Percentiles rank a stretch among this genome's conserved stretches.
Evolutionary conservation across 2,797 vertebrate species (phyloP).

Genomic region (Malacoctenus gilli): DNA sequence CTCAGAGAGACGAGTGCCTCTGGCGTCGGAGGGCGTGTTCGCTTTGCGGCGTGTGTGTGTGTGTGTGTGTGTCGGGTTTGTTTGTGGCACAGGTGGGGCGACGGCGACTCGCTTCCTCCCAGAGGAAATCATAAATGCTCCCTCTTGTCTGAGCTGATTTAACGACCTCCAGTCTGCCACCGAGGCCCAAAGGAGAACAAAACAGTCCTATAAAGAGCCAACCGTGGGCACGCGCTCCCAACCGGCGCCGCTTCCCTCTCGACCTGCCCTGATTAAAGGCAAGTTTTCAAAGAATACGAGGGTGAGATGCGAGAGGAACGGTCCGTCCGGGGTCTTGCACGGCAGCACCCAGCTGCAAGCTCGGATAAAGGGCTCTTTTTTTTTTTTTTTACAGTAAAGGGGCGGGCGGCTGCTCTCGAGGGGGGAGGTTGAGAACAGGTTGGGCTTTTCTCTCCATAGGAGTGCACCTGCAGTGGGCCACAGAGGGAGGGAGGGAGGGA

Average conservation of each 20-base stretch:
- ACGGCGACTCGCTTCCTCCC: conserved; percentile 88
- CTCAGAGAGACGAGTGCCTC: conserved; percentile 42
- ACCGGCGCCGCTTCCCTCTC: conserved; percentile 8
- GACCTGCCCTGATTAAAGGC: conserved; percentile 13
- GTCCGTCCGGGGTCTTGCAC: conserved; percentile 56
- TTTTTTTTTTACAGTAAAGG: conserved; percentile 66
- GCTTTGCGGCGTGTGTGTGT: conserved; percentile 76
- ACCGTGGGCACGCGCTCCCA: conserved; percentile 14
- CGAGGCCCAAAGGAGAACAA: conserved; percentile 66
- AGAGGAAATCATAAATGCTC: conserved; percentile 92
- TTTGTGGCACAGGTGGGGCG: conserved; percentile 82
- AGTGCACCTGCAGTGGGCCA: conserved; percentile 72
- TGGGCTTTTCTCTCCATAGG: conserved; percentile 60
- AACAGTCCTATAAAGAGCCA: conserved; percentile 32
- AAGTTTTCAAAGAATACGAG: conserved; percentile 22
- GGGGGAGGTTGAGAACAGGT: conserved; percentile 57
- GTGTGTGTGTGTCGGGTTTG: conserved; percentile 81
- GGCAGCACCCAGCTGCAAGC: conserved; percentile 71
- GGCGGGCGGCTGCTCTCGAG: conserved; percentile 36
- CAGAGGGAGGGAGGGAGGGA: conserved; percentile 39
- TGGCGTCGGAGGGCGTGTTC: conserved; percentile 57
- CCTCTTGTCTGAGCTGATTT: conserved; percentile 81
- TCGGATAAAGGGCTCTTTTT: too few relatives aligned
- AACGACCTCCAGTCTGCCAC: conserved; percentile 82
- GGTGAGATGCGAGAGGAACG: conserved; percentile 33